Base-by-base conservation (phyloP, 2,797 vertebrate genomes). In the Paratrypauchen microcephalus region DNA sequence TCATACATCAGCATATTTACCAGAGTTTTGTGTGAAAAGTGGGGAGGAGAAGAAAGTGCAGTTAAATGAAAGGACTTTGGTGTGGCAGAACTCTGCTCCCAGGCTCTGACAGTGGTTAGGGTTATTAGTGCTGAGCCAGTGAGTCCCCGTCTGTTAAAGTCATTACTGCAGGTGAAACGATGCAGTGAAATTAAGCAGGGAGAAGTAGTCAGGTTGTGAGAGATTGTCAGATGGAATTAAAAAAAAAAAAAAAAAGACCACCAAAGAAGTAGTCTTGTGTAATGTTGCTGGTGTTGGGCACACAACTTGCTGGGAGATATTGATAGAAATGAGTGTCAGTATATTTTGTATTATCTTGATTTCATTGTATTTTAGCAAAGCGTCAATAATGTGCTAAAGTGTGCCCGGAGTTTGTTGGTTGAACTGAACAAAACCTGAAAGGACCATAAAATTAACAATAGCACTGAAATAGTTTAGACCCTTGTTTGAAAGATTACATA, bases 1-100 rank as follows among this genome's bases (percentile, higher is more conserved):
- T 52, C 70, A 36, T 75, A 78, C 80, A 82, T 79, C 73, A 84
- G 78, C 76, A 78, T 57, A 75, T 79, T 83, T 79, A 80, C 76
- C 76, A 55, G 68, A 78, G 80, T 69, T 69, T 21, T 57, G 76
- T 81, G 48, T 55, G 28, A 82, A n/a, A n/a, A 79, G 64, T 63
- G 50, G 61, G 73, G 75, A 7, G 66, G 78, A 74, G 58, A 60
- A 68, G 55, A 52, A 63, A 74, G 54, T 71, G 58, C 64, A 73
- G 61, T 28, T 77, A 79, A 84, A 82, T 79, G 70, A 75, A 70
- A 72, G 57, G 66, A 58, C 45, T 48, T 60, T 74, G 13, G 52
- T 68, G 67, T 66, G 48, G 48, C 72, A 70, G 50, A 11, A 50
- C n/a, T 13, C n/a, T 6, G 28, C 47, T 66, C 18, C 26, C 48